Evolutionary conservation across 2,888 invertebrate genomes (phyloP).

Genomic region (Pherbina coryleti): DNA sequence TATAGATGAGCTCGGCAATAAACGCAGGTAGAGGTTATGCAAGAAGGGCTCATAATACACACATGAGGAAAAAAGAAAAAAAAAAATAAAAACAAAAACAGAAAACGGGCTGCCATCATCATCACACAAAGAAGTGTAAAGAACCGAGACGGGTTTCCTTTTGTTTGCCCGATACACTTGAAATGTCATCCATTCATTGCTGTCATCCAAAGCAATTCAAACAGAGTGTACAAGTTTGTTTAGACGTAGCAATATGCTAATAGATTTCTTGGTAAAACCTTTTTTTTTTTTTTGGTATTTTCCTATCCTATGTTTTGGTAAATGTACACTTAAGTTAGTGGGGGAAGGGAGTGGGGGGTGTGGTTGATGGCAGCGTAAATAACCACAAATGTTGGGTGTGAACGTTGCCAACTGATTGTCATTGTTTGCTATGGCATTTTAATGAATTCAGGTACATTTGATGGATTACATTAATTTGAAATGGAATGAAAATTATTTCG

Average conservation of each 20-base stretch:
- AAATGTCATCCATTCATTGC: constrained; percentile 16
- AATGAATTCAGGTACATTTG: too few species aligned
- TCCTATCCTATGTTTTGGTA: not conserved
- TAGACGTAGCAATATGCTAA: constrained; percentile 19
- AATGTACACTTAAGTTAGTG: too few species aligned
- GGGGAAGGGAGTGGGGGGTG: not conserved
- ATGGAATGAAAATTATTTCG: too few species aligned
- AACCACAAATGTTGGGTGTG: constrained; percentile 7
- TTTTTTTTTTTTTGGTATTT: not conserved
- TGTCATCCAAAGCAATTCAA: constrained; percentile 15
- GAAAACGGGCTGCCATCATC: too few species aligned
- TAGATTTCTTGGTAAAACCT: not conserved
- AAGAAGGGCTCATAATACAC: too few species aligned
- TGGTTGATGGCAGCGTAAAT: not conserved
- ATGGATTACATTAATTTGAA: too few species aligned
- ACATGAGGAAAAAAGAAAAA: too few species aligned
- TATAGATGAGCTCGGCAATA: too few species aligned
- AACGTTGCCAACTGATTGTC: constrained; percentile 6
- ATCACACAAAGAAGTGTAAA: too few species aligned
- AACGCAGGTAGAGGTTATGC: too few species aligned
- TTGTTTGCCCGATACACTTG: constrained; percentile 2
- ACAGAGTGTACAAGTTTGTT: not conserved
- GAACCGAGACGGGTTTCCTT: not conserved
- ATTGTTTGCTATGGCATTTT: not conserved
- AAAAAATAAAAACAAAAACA: too few species aligned